A percentile compares a stretch with the other conserved stretches of the same genome.
Conservation (phyloP, 2,888 invertebrate species). For the Melangyna quadrimaculata region DNA sequence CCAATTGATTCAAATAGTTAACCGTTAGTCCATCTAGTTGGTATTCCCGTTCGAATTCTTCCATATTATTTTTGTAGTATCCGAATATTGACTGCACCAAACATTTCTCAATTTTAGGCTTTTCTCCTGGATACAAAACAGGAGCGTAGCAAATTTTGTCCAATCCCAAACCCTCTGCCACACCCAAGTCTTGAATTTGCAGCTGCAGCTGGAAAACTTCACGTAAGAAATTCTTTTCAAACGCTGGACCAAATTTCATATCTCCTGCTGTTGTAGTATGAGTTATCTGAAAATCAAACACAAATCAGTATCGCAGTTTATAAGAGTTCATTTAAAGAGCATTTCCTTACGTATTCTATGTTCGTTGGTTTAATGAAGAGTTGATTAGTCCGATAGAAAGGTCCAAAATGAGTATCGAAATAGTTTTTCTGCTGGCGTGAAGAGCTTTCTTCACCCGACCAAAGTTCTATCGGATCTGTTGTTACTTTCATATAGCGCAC, state of each 20-base stretch:
- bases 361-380: constrained; percentile 88
- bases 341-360: constrained; percentile 81
- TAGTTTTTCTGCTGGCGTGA: constrained; percentile 92
- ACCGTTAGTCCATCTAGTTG: constrained; percentile 80
- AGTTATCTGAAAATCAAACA: constrained; percentile 74
- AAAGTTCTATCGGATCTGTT: constrained; percentile 94
- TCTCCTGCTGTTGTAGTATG: constrained; percentile 80
- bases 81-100: constrained; percentile 91
- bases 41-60: constrained; percentile 81
- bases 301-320: background rate
- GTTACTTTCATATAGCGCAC: constrained; percentile 86
- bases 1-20: constrained; percentile 79
- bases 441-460: constrained; percentile 92
- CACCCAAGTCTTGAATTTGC: constrained; percentile 83
- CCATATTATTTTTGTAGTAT: constrained; percentile 86
- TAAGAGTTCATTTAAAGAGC: background rate
- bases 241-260: constrained; percentile 89
- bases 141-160: constrained; percentile 93
- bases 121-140: constrained; percentile 85
- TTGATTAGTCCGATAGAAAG: constrained; percentile 95
- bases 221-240: constrained; percentile 87
- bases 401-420: constrained; percentile 92
- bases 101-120: constrained; percentile 85
- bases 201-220: constrained; percentile 88
- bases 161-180: constrained; percentile 83